Evolutionary conservation across 2,113 vertebrate species (phyloP), one percentile per base, ranked within the genome.

Genomic region (Dipodomys merriami): DNA sequence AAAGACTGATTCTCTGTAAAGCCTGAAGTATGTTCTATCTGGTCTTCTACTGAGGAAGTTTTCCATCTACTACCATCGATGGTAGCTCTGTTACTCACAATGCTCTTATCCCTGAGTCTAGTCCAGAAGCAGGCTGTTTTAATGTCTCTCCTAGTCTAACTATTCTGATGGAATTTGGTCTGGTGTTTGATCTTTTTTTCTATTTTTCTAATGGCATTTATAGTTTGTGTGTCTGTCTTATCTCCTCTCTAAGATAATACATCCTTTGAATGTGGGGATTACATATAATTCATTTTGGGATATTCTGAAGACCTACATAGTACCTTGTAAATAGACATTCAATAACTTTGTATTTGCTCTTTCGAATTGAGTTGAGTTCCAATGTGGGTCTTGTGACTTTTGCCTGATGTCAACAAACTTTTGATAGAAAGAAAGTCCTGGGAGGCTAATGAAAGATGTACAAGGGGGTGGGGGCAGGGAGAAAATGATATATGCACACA

Each of bases 301-400:
- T 90, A 94, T 94, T 93, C 74, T 73, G 80, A 93, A 90, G 72
- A 83, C 86, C 80, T 15, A 22, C 72, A 92, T 7, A 46, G 65
- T 9, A n/a, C 91, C 92, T 93, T 80, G 86, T 92, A 94, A 96
- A 95, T 62, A 95, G 83, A 93, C 72, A 86, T 92, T 81, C 92
- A 88, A 60, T 93, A 93, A 86, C 91, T 85, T 72, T 53, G 44
- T 92, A 83, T 95, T 97, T 96, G 92, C 92, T 96, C 57, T 95
- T 20, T 91, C 7, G 16, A 95, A 95, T 81, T 80, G 90, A 90
- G 86, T 65, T 86, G 83, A 78, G 68, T 90, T 89, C 86, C 68
- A 87, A 25, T 86, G 86, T 83, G 83, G 80, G 80, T 92, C 88
- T 92, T 90, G 69, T 80, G 94, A 91, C 84, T 94, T 93, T 83